These are phyloP conservation scores for Podarcis cretensis DNA, from an alignment of 2,113 vertebrate genomes.

Conservation along the genomic window DNA sequence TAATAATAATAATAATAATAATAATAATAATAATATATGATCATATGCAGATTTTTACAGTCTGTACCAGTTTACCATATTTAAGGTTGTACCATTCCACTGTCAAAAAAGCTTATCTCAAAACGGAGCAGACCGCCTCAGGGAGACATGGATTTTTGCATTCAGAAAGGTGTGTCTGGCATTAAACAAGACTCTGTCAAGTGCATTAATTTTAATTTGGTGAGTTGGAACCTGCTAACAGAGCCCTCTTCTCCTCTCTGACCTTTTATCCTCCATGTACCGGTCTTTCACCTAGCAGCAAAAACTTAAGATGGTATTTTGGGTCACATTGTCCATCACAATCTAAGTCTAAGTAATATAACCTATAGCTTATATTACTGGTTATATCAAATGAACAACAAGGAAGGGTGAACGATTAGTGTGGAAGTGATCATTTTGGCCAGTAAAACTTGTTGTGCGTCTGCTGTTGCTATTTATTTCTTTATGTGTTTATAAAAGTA, in stretches of 20 bases:
- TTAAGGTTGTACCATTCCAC: slow-evolving; percentile 61
- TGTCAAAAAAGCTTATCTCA: slow-evolving; percentile 23
- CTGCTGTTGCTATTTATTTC: no score
- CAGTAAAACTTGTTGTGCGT: no score
- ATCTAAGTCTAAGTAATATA: neutral
- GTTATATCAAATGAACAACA: neutral
- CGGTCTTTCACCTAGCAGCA: neutral
- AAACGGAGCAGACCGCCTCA: slow-evolving; percentile 33
- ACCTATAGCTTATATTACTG: no score
- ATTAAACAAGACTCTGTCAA: slow-evolving; percentile 36
- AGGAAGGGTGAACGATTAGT: neutral
- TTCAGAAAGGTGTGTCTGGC: slow-evolving; percentile 49
- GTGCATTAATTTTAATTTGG: slow-evolving; percentile 39
- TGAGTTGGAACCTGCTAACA: slow-evolving; percentile 34
- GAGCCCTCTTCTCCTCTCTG: slow-evolving; percentile 3
- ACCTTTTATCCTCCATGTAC: slow-evolving; percentile 5
- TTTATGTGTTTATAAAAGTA: no score
- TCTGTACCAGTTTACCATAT: slow-evolving; percentile 31
- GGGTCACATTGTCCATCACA: neutral
- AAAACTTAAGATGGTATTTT: neutral
- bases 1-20: no score
- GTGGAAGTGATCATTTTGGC: no score
- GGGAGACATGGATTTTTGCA: slow-evolving; percentile 26
- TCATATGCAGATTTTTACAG: slow-evolving; percentile 7
- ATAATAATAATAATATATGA: no score